Percentiles rank a stretch among this genome's conserved stretches.
Evolutionary conservation across 2,888 invertebrate species (phyloP).

Genomic region (Nomada fucata): DNA sequence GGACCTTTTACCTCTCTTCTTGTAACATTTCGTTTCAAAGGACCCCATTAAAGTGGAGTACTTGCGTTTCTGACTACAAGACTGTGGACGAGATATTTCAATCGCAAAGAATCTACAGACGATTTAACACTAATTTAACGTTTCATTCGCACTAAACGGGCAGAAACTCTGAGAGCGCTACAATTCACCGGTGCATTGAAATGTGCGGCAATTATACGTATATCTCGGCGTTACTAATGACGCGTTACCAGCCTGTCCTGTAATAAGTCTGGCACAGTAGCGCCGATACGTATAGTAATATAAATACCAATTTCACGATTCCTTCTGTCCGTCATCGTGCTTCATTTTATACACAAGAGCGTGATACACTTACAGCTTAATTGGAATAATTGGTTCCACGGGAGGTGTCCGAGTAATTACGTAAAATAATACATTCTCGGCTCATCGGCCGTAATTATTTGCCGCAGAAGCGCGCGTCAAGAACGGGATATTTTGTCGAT

Average conservation of each 20-base stretch:
- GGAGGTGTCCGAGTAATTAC: not conserved
- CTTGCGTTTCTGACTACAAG: slow-evolving; percentile 39
- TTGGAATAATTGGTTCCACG: not conserved
- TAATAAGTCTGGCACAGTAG: too few species aligned
- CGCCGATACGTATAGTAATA: too few species aligned
- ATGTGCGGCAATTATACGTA: too few species aligned
- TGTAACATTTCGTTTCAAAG: slow-evolving; percentile 65
- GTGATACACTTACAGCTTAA: not conserved
- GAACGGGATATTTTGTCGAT: slow-evolving; percentile 57
- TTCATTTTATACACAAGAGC: not conserved
- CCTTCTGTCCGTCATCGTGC: too few species aligned
- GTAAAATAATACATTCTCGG: slow-evolving; percentile 21
- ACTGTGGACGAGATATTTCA: slow-evolving; percentile 29
- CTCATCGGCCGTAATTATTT: slow-evolving; percentile 18
- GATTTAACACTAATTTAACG: too few species aligned
- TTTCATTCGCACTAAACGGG: not conserved
- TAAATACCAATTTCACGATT: too few species aligned
- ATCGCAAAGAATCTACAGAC: not conserved
- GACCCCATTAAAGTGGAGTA: slow-evolving; percentile 60
- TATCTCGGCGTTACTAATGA: too few species aligned
- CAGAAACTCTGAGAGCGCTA: too few species aligned
- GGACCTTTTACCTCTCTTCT: slow-evolving; percentile 51
- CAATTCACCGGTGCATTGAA: too few species aligned
- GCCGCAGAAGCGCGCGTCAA: slow-evolving; percentile 11
- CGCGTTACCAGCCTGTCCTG: too few species aligned